Evolutionary conservation across 1,140 invertebrate genomes (phyloP), one percentile per base, ranked within the genome.

Genomic region (Battus philenor): DNA sequence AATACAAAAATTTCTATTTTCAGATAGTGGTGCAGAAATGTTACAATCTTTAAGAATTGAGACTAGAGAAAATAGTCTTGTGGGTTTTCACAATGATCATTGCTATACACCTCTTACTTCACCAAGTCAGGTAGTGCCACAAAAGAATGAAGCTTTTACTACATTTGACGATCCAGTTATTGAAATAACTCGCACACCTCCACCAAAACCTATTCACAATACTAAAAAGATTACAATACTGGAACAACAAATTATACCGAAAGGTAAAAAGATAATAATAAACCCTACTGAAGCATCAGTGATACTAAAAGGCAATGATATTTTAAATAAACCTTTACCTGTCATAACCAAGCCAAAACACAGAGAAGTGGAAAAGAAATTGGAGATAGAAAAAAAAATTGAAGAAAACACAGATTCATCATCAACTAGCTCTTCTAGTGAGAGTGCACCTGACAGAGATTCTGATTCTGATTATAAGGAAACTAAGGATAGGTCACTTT

Each of bases 51-150:
- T 77, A 55, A 73, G 68, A 70, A 88, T 83, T 69, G 87, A 74
- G 63, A 86, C 66, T 74, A 81, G 78, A 54, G 82, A 87, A 54
- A 80, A 81, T 38, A 83, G 81, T 59, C 50, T 85, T 26, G 64
- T 88, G 29, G 81, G 86, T 33, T 89, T 91, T 45, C 86, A 86
- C 59, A 90, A 91, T 77, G 90, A 91, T 69, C 90, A 91, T 67
- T 91, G 90, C 55, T 91, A 91, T 57, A 91, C 90, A 43, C 86
- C 89, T 10, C 86, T 89, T 18, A 90, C 86, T 30, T 89, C 88
- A 10, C 87, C 88, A 9, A 87, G 81, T 54, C 87, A 88, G 59
- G 67, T 77, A 10, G 27, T 68, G 33, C 68, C 73, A 39, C 68
- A 74, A 49, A 61, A 52, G 39, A 76, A 41, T 65, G 78, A 85